A percentile compares a stretch with the other conserved stretches of the same genome.
phyloP scores from a whole-genome alignment of 1,140 invertebrate species.

The Drosophila bocqueti region DNA sequence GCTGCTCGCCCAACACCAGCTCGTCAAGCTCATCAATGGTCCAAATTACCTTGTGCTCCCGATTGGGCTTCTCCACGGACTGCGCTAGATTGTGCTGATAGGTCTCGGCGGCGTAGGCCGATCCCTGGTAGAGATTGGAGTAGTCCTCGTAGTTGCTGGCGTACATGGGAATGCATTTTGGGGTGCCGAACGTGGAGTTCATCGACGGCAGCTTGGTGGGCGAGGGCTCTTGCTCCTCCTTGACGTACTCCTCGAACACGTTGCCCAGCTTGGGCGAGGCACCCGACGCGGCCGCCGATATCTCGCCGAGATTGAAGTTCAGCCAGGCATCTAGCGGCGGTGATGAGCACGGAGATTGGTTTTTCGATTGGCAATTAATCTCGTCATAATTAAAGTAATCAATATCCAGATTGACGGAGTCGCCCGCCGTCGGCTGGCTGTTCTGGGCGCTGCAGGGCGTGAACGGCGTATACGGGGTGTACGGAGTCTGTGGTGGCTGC shows the following conservation, averaged over 20 bases:
- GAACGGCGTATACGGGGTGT: slow-evolving; percentile 71
- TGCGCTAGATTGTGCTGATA: slow-evolving; percentile 70
- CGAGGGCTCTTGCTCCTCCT: slow-evolving; percentile 37
- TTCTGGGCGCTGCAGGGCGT: slow-evolving; percentile 60
- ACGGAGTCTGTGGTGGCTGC: slow-evolving; percentile 44
- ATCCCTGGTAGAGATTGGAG: slow-evolving; percentile 60
- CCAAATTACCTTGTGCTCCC: slow-evolving; percentile 82
- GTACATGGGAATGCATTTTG: slow-evolving; percentile 72
- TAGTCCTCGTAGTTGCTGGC: slow-evolving; percentile 59
- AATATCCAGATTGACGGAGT: slow-evolving; percentile 71
- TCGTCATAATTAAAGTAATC: slow-evolving; percentile 85
- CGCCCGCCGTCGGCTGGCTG: slow-evolving; percentile 32
- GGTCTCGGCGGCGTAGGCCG: slow-evolving; percentile 58
- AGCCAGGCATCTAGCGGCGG: slow-evolving; percentile 84
- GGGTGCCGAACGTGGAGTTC: slow-evolving; percentile 81
- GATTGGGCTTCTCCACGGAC: slow-evolving; percentile 71
- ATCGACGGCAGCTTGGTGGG: slow-evolving; percentile 75
- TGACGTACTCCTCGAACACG: slow-evolving; percentile 57
- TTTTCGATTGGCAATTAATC: slow-evolving; percentile 85
- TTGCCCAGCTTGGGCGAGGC: slow-evolving; percentile 70
- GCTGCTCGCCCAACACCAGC: slow-evolving; percentile 53
- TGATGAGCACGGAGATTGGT: slow-evolving; percentile 84
- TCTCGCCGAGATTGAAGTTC: slow-evolving; percentile 73
- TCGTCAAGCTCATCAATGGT: slow-evolving; percentile 80
- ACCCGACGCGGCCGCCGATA: slow-evolving; percentile 18